phyloP scores from a whole-genome alignment of 2,888 invertebrate species.

The Microdon myrmicae region DNA sequence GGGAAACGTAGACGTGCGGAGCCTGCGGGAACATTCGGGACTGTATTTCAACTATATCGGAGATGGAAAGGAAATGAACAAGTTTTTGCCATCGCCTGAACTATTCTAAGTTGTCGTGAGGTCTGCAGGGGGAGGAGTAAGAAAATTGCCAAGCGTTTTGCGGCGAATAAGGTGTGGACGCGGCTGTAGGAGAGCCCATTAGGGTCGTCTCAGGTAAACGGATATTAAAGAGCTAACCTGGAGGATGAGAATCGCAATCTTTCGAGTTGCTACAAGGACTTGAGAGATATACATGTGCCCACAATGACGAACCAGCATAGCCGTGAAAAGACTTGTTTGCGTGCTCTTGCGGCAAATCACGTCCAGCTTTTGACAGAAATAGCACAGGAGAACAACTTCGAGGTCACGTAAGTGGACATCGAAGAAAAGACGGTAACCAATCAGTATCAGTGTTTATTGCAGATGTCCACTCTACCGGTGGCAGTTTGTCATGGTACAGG shows the following conservation, averaged over 20 bases:
- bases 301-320: conserved; percentile 87
- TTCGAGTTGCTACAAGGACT: conserved; percentile 82
- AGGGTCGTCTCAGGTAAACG: conserved; percentile 72
- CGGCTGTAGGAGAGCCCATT: conserved; percentile 81
- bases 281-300: conserved; percentile 91
- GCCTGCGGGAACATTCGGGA: too few species aligned
- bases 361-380: conserved; percentile 90
- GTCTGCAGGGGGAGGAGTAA: conserved; percentile 92
- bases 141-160: conserved; percentile 95
- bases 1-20: too few species aligned
- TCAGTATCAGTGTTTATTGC: conserved; percentile 89
- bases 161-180: conserved; percentile 94
- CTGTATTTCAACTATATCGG: too few species aligned
- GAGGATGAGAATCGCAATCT: conserved; percentile 75
- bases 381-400: conserved; percentile 89
- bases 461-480: conserved; percentile 86
- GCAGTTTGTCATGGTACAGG: conserved; percentile 94
- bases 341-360: conserved; percentile 82
- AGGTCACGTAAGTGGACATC: conserved; percentile 93
- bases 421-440: conserved; percentile 87
- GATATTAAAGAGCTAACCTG: conserved; percentile 76
- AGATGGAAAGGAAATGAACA: too few species aligned
- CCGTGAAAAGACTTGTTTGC: conserved; percentile 84
- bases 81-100: conserved; percentile 92
- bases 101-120: conserved; percentile 85